Evolutionary conservation across 2,113 vertebrate genomes (phyloP), one percentile per base, ranked within the genome.

Genomic region (Eupsittula cactorum): DNA sequence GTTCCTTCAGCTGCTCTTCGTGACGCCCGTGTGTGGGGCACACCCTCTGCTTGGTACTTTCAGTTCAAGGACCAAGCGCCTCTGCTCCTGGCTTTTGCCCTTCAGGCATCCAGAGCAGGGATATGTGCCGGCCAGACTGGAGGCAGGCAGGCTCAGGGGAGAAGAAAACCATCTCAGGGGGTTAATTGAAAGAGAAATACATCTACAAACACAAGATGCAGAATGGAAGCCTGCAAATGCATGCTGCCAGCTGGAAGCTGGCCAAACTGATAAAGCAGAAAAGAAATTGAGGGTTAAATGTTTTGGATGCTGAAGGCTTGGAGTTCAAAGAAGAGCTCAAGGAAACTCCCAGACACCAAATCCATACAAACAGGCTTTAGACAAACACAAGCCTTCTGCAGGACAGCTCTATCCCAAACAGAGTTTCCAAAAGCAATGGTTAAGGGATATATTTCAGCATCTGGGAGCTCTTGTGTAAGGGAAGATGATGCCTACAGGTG

Each of bases 261-360:
- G 80, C 88, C 92, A 94, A 96, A 96, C 95, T 95, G 95, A 96
- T 96, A 96, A 95, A 84, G 80, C 52, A 78, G 90, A 52, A 65
- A 94, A 94, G 65, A 92, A 94, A 95, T 90, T 91, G 91, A 91
- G 90, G 93, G 94, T 88, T 93, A 97, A 95, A 86, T 71, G 65
- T 86, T 93, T 92, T 88, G 93, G 84, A 84, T 90, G 83, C 88
- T 92, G 69, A 88, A 94, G 77, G 69, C 65, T 93, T 52, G 76
- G 35, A 94, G 89, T 95, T 97, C 95, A 93, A 96, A 97, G 94
- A 78, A 33, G 39, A 92, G 83, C 91, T 95, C 86, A 68, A 91
- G 84, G 84, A 95, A 95, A 94, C 81, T 92, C 94, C 47, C 83
- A 95, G 86, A 35, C 89, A 92, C 94, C 55, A 31, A 74, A 62